Evolutionary conservation across 2,888 invertebrate genomes (phyloP), one percentile per base, ranked within the genome.

Genomic region (Tuberolachnus salignus): DNA sequence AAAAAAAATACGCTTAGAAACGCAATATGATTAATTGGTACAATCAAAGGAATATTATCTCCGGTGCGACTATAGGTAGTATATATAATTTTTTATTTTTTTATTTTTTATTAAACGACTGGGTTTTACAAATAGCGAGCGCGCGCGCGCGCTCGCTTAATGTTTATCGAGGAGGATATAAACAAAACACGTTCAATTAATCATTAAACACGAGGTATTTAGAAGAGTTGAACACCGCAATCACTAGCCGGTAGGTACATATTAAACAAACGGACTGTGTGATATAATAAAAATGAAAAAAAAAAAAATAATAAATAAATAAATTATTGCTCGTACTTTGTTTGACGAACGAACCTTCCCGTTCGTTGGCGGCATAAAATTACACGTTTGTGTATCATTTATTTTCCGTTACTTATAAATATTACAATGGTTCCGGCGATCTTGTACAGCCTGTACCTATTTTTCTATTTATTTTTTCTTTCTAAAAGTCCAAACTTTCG

Each of bases 21-120:
- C 34, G 34, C 34, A 6, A 46, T 34, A 71, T 59, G 46, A 59
- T 71, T 71, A 71, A 71, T 71, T 19, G 71, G 71, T 71, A 59
- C 10, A 71, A 59, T 46, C 59, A 71, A 71, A 71, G 19, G 46
- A 71, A 59, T 23, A 46, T 46, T 14, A 57, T 16, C 21, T 59
- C 59, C n/a, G 71, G n/a, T 19, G 46, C n/a, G 71, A 59, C 59
- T 26, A 34, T 34, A 8, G 57, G 4, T 66, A n/a, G 14, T 61
- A n/a, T 61, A n/a, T n/a, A n/a, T n/a, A n/a, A n/a, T 57, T 23
- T 2, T 59, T 59, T 16, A 26, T 67, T 16, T 13, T 67, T 23
- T 51, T 49, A 23, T 66, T 23, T 13, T n/a, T 57, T 57, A 46
- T 57, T 16, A 57, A 71, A 59, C 23, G 46, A 59, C 71, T 59